A percentile compares a stretch with the other conserved stretches of the same genome.
phyloP scores from a whole-genome alignment of 2,888 invertebrate species.

The Rotaria magnacalcarata region DNA sequence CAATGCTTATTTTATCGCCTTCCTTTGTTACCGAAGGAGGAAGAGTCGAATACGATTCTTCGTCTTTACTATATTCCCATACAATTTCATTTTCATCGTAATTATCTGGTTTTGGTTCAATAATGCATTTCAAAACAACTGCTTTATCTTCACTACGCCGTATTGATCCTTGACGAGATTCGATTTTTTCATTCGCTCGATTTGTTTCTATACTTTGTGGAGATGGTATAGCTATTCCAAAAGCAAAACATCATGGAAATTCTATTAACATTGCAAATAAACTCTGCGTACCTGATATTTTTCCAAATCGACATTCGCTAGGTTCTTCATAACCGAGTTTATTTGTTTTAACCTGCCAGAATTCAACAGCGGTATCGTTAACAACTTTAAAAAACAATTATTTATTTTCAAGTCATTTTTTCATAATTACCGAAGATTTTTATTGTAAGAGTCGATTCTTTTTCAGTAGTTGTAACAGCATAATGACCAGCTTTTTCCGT shows the following conservation, averaged over 20 bases:
- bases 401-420: background rate
- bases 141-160: background rate
- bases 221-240: background rate
- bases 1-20: background rate
- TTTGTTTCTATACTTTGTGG: background rate
- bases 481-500: background rate
- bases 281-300: background rate
- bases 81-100: background rate
- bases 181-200: background rate
- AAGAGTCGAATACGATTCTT: background rate
- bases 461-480: background rate
- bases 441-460: background rate
- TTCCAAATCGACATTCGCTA: background rate
- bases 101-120: background rate
- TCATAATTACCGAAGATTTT: background rate
- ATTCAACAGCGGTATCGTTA: background rate
- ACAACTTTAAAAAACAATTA: background rate
- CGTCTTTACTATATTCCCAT: background rate
- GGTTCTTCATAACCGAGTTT: background rate
- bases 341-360: background rate
- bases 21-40: background rate
- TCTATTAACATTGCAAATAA: background rate
- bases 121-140: background rate
- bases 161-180: background rate
- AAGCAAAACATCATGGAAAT: too few species aligned